These are phyloP conservation scores for Habrosyne pyritoides DNA, from an alignment of 2,888 invertebrate genomes.

Conservation along the genomic window DNA sequence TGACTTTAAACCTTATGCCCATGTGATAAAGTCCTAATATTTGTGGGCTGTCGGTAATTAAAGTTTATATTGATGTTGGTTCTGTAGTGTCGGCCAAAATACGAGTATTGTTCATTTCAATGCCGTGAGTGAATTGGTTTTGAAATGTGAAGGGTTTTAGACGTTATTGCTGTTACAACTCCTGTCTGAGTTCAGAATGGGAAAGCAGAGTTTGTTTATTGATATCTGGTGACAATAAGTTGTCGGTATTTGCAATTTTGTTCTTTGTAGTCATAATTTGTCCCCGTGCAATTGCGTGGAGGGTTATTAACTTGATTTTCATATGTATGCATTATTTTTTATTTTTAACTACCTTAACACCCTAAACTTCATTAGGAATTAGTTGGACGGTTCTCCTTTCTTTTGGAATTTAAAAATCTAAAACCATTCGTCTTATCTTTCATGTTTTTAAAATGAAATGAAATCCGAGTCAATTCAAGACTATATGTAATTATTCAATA, in stretches of 20 bases:
- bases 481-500: no score
- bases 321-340: no score
- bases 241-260: neutral
- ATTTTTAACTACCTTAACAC: no score
- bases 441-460: no score
- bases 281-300: no score
- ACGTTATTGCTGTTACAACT: slow-evolving; percentile 41
- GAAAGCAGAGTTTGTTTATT: neutral
- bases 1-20: slow-evolving; percentile 26
- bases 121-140: slow-evolving; percentile 68
- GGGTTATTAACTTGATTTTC: no score
- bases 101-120: slow-evolving; percentile 70
- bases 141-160: slow-evolving; percentile 57
- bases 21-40: slow-evolving; percentile 8
- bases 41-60: neutral
- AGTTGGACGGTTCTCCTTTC: no score
- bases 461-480: no score
- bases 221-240: neutral
- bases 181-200: slow-evolving; percentile 36
- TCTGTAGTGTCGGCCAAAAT: slow-evolving; percentile 61
- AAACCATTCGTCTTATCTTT: no score
- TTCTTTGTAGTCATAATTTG: no score
- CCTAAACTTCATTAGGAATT: no score
- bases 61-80: slow-evolving; percentile 25
- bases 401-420: no score